phyloP scores from a whole-genome alignment of 2,113 vertebrate genomes.

The Hiodon alosoides region DNA sequence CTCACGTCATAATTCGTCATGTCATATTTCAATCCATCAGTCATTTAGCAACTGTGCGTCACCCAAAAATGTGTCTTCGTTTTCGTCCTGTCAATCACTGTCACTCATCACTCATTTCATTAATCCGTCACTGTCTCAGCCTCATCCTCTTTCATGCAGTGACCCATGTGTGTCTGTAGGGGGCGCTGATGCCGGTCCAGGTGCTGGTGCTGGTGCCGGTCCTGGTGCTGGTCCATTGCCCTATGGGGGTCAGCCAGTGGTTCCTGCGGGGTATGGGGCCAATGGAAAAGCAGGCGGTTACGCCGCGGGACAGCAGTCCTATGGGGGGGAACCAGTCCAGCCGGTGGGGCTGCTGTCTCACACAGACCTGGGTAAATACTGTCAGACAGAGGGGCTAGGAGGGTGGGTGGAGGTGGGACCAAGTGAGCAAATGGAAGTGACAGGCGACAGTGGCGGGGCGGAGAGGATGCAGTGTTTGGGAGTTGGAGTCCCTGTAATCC shows the following conservation, averaged over 20 bases:
- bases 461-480: neutral
- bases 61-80: neutral
- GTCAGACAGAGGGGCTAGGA: neutral
- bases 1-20: neutral
- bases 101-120: neutral
- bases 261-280: constrained; percentile 15
- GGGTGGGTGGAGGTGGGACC: neutral
- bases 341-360: neutral
- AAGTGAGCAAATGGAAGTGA: neutral
- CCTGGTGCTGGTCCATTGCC: constrained; percentile 10
- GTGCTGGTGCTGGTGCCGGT: neutral
- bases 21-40: neutral
- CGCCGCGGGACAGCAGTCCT: neutral
- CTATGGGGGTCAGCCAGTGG: constrained; percentile 23
- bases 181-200: neutral
- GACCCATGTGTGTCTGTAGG: neutral
- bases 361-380: constrained; percentile 11
- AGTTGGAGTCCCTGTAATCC: too few species aligned
- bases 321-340: neutral
- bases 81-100: neutral
- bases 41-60: neutral
- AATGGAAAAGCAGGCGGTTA: constrained; percentile 6
- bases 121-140: neutral
- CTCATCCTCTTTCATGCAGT: neutral
- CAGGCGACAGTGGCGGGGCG: neutral